Evolutionary conservation across 2,888 invertebrate species (phyloP), one percentile per base, ranked within the genome.

Genomic region (Branchinecta sandiegonensis): DNA sequence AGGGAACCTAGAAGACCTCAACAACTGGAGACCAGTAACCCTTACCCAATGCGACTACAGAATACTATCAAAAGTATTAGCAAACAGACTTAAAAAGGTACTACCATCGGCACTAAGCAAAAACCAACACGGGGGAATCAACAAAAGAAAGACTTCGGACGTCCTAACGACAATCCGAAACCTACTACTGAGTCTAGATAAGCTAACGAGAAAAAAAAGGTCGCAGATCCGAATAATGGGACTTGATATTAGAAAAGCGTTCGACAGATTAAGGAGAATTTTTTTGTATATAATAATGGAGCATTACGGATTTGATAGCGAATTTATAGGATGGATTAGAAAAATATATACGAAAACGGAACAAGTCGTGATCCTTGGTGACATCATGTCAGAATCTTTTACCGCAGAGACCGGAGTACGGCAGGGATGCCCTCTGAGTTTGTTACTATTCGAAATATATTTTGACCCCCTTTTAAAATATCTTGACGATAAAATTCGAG

Each of bases 81-180:
- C 50, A 50, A 50, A 2, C 13, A 50, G 50, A 50, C 13, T 50
- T 3, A 50, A 50, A n/a, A 50, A 3, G n/a, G 50, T 13, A 50
- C 23, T 23, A 23, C 23, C 23, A 23, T 23, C 23, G 23, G 23
- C 23, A 23, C 23, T 23, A 23, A 50, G 50, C 50, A n/a, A 50
- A 50, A 50, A 13, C 50, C n/a, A 50, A 50, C 50, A 50, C 50
- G 50, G n/a, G n/a, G 50, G 50, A 50, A 50, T 50, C n/a, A n/a
- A 50, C 13, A 50, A 50, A n/a, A 50, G 50, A 50, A 50, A 50
- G 13, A 50, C 50, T 13, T 13, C 50, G 2, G n/a, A 50, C n/a
- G 50, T 50, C 13, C 50, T n/a, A 13, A 50, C 23, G 50, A 13
- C 50, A n/a, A 13, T 13, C n/a, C 13, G n/a, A n/a, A 50, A 50